Conservation (phyloP, 2,888 invertebrate species). For the Laspeyria flexula region DNA sequence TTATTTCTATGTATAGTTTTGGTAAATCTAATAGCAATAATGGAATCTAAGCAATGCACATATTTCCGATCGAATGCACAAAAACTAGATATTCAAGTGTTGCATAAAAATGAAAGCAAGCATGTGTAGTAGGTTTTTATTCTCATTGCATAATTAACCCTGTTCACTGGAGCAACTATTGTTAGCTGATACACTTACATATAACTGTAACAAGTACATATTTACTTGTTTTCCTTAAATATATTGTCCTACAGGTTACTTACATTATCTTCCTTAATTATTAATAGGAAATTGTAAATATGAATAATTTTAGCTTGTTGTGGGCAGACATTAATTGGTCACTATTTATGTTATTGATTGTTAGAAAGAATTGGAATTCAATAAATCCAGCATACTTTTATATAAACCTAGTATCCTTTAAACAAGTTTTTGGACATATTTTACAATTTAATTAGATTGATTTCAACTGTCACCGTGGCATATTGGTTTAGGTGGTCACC, state of each 20-base stretch:
- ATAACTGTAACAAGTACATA: not conserved
- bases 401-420: too few species aligned
- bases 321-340: too few species aligned
- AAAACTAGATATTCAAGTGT: slow-evolving; percentile 19
- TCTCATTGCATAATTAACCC: slow-evolving; percentile 28
- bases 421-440: too few species aligned
- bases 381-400: too few species aligned
- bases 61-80: slow-evolving; percentile 14
- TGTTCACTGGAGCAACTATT: slow-evolving; percentile 27
- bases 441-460: too few species aligned
- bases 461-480: too few species aligned
- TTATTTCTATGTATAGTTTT: too few species aligned
- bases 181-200: not conserved
- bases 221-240: slow-evolving; percentile 12
- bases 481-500: too few species aligned
- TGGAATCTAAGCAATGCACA: slow-evolving; percentile 3
- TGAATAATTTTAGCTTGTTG: too few species aligned
- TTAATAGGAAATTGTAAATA: not conserved
- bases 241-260: not conserved
- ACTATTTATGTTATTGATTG: too few species aligned
- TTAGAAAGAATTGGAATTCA: too few species aligned
- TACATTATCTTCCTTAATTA: not conserved
- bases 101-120: slow-evolving; percentile 42
- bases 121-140: slow-evolving; percentile 35
- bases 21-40: too few species aligned